Evolutionary conservation across 1,140 invertebrate species (phyloP), one percentile per base, ranked within the genome.

Genomic region (Drosophila jambulina): DNA sequence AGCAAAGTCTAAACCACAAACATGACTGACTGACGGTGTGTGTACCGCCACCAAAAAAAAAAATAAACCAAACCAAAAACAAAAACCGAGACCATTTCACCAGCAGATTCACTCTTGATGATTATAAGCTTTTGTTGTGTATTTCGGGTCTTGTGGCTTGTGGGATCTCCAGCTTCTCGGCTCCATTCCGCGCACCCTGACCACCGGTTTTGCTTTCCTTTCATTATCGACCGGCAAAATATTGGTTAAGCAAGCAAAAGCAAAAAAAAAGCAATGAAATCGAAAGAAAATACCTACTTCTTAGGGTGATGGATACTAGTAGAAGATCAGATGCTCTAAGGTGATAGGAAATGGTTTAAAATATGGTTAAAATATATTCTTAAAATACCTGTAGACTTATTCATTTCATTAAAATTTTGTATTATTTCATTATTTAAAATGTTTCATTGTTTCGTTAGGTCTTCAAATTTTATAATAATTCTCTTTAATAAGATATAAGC

Each of bases 41-140:
- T 34, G 59, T 65, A 21, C 68, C 29, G 45, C 45, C 43, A 56
- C 68, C 38, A 77, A 38, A 76, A 68, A 80, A 65, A 46, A 68
- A 78, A 69, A 53, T 75, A 64, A 54, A 57, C 74, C 74, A 58
- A 75, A 60, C 60, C 61, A 75, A 82, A 65, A 68, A 59, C 75
- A 59, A 75, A 67, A 62, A 67, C 59, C 64, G 45, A 32, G 70
- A 43, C 53, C 75, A 86, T 86, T 86, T 86, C 82, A 72, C 83
- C 83, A 75, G 80, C 83, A 87, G 83, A 87, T 87, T 87, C 83
- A 87, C 83, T 87, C 83, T 87, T 87, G 83, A 87, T 87, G 82
- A 85, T 85, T 85, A 86, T 82, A 82, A 86, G 84, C 64, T 68
- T 82, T 86, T 86, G 69, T 86, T 82, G 82, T 82, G 69, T 63